A percentile compares a stretch with the other conserved stretches of the same genome.
Evolutionary conservation across 2,797 vertebrate species (phyloP).

Genomic region (Gallinago solitaria): DNA sequence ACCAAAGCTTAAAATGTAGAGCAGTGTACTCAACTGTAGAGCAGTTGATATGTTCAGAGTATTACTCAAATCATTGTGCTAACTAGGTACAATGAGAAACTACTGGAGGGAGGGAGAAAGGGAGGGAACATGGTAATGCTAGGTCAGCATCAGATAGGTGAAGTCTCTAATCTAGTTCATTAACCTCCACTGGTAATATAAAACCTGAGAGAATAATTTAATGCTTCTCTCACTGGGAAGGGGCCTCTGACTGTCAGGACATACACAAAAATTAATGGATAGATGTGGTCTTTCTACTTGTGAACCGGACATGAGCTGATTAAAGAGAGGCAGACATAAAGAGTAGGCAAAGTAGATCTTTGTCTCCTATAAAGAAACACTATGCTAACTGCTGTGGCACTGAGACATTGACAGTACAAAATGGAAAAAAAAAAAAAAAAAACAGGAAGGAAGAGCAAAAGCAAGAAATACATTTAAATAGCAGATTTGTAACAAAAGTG

Average conservation of each 20-base stretch:
- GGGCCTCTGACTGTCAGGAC: neutral
- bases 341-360: neutral
- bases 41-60: neutral
- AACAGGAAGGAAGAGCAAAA: neutral
- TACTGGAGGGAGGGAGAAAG: neutral
- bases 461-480: neutral
- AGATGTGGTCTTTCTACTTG: neutral
- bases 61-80: neutral
- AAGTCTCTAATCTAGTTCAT: conserved; percentile 52
- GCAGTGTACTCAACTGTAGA: neutral
- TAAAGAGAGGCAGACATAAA: neutral
- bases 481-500: neutral
- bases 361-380: neutral
- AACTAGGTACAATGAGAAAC: neutral
- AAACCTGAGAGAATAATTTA: conserved; percentile 2
- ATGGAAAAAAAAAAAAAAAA: neutral
- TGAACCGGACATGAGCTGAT: neutral
- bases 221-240: neutral
- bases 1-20: neutral
- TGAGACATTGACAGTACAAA: neutral
- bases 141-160: conserved; percentile 25
- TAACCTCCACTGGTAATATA: neutral
- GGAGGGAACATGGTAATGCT: conserved; percentile 47
- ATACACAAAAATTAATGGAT: rapidly evolving
- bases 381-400: neutral